Conservation (phyloP, 2,113 vertebrate species). For the Bombycilla garrulus region DNA sequence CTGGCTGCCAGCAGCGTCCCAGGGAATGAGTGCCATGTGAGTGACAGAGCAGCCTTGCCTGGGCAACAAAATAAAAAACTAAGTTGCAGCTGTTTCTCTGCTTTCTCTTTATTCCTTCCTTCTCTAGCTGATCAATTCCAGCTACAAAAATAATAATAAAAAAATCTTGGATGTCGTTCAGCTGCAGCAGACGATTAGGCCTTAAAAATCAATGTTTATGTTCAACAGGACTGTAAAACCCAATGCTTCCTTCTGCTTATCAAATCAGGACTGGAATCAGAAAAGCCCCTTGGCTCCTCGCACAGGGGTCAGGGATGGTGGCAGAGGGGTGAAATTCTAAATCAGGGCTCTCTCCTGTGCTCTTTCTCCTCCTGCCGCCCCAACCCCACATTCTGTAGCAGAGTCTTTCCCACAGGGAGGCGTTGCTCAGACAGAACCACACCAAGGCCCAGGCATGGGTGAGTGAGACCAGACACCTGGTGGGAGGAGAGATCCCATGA, state of each 20-base stretch:
- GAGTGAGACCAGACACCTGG: background rate
- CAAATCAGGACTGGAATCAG: constrained; percentile 27
- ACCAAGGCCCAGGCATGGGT: background rate
- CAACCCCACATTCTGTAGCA: background rate
- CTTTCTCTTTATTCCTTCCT: background rate
- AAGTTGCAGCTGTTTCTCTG: constrained; percentile 11
- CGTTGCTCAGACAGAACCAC: background rate
- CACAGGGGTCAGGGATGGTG: background rate
- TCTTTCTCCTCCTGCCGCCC: background rate
- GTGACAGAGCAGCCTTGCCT: constrained; percentile 23
- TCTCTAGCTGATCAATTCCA: constrained; percentile 35
- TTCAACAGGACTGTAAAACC: constrained; percentile 28
- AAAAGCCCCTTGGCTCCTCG: background rate
- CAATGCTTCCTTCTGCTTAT: constrained; percentile 5
- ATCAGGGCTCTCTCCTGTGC: background rate
- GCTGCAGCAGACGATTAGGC: constrained; percentile 32
- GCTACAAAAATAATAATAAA: constrained; percentile 24
- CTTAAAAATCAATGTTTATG: constrained; percentile 64
- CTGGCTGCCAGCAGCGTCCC: constrained; percentile 18
- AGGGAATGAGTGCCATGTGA: constrained; percentile 4
- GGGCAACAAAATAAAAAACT: background rate
- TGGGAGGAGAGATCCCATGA: fast-evolving
- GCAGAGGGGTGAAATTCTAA: background rate
- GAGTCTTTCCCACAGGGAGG: background rate
- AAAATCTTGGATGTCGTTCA: constrained; percentile 24